A percentile compares a stretch with the other conserved stretches of the same genome.
Conservation (phyloP, 2,888 invertebrate genomes). For the Coremacera marginata region DNA sequence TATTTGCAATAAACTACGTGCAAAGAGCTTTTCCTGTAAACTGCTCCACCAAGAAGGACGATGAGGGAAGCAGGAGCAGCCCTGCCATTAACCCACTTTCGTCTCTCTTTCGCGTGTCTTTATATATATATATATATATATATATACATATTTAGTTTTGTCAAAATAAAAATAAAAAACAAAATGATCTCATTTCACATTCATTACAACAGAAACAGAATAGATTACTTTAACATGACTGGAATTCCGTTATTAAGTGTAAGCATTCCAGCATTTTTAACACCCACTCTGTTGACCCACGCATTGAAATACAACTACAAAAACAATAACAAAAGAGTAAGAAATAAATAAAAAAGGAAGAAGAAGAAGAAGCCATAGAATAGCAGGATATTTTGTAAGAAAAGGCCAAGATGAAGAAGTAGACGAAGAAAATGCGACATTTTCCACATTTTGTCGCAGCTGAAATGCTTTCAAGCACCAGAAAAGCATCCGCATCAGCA, state of each 20-base stretch:
- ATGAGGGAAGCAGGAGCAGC: neutral
- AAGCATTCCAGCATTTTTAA: slow-evolving; percentile 4
- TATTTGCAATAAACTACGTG: slow-evolving; percentile 33
- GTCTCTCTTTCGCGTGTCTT: neutral
- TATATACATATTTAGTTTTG: slow-evolving; percentile 8
- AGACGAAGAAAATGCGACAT: neutral
- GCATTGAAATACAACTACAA: neutral
- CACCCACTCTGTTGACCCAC: neutral
- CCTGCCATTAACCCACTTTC: slow-evolving; percentile 20
- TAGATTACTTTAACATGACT: slow-evolving; percentile 36
- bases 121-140: slow-evolving; percentile 26
- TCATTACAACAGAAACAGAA: slow-evolving; percentile 39
- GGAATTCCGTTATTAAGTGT: slow-evolving; percentile 20
- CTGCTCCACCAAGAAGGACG: neutral
- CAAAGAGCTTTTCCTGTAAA: neutral
- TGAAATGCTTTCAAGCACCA: slow-evolving; percentile 16
- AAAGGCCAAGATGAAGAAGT: neutral
- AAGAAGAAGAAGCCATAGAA: neutral
- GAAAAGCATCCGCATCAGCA: neutral
- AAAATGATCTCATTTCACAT: slow-evolving; percentile 41
- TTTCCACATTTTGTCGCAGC: slow-evolving; percentile 17
- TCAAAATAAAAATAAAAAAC: slow-evolving; percentile 19
- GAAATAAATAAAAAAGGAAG: slow-evolving; percentile 6
- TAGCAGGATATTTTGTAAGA: neutral
- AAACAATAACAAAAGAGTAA: neutral